These are phyloP conservation scores for Numenius arquata DNA, from an alignment of 2,113 vertebrate genomes.

Conservation along the genomic window DNA sequence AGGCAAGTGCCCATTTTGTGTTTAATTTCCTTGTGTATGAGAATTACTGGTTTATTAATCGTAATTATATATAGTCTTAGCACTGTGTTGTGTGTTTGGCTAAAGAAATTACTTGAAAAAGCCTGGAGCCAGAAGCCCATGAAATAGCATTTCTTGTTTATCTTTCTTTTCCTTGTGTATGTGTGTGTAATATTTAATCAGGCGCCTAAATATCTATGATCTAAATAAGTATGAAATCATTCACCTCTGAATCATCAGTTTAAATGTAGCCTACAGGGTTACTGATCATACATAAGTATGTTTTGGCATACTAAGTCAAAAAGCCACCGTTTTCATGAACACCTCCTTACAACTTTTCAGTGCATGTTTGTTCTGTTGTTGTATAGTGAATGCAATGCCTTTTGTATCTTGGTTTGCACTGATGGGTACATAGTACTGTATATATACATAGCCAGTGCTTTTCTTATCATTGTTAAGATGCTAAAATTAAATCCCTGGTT, in stretches of 20 bases:
- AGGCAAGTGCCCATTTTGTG: slow-evolving; percentile 71
- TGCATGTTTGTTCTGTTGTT: background rate
- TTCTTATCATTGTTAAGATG: background rate
- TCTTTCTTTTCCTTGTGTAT: background rate
- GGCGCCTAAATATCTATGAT: background rate
- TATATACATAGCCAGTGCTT: background rate
- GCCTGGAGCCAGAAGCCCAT: background rate
- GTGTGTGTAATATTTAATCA: background rate
- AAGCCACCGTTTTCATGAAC: background rate
- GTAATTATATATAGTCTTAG: background rate
- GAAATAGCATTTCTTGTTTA: background rate
- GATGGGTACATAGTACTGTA: background rate
- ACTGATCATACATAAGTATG: background rate
- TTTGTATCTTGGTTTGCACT: background rate
- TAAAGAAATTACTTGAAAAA: background rate
- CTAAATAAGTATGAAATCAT: background rate
- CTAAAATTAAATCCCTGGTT: background rate
- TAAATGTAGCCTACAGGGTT: background rate
- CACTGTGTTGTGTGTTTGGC: background rate
- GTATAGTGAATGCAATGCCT: background rate
- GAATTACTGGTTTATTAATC: background rate
- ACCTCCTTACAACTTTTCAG: background rate
- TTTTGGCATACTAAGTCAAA: background rate
- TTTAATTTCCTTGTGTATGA: background rate
- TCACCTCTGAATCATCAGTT: background rate